Evolutionary conservation across 2,888 invertebrate genomes (phyloP), one percentile per base, ranked within the genome.

Genomic region (Gnatocerus cornutus): DNA sequence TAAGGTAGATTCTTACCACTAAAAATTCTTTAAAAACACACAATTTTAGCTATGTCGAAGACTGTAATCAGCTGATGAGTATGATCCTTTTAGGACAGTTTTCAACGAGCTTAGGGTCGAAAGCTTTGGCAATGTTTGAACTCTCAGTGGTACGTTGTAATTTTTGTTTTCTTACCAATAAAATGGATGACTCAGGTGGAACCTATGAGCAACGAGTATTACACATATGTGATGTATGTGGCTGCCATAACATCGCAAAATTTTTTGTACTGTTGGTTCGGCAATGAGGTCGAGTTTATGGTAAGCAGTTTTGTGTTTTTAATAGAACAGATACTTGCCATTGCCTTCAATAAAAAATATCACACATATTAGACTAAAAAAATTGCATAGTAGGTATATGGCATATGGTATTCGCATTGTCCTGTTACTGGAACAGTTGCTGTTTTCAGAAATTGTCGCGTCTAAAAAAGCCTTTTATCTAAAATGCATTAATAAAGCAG

Each of bases 251-350:
- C 48, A n/a, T 9, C 10, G 12, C 48, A 50, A 29, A n/a, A 16
- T n/a, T 27, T 50, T 29, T 10, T 50, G 10, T 50, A 50, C 10
- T 50, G 48, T 50, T 50, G 48, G 48, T 50, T 50, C n/a, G 48
- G 48, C 3, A 50, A 50, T 29, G 48, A 50, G n/a, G 48, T 27
- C n/a, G 48, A 50, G 3, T 10, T 50, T 3, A 50, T 16, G 48
- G 48, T 50, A 21, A 50, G 48, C 9, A 2, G 8, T 4, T 46
- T 43, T 9, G n/a, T 13, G 1, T 13, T n/a, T 3, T 21, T 4
- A 2, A n/a, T 37, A 1, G 37, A n/a, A 37, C 8, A 21, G 4
- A 21, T 21, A 21, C 21, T 21, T 21, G 21, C 1, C 21, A 21
- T 21, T 21, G 21, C 2, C 4, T 4, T 1, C 21, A 21, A 21